Conservation (phyloP, 2,113 vertebrate genomes). For the Paraplagusia blochii region DNA sequence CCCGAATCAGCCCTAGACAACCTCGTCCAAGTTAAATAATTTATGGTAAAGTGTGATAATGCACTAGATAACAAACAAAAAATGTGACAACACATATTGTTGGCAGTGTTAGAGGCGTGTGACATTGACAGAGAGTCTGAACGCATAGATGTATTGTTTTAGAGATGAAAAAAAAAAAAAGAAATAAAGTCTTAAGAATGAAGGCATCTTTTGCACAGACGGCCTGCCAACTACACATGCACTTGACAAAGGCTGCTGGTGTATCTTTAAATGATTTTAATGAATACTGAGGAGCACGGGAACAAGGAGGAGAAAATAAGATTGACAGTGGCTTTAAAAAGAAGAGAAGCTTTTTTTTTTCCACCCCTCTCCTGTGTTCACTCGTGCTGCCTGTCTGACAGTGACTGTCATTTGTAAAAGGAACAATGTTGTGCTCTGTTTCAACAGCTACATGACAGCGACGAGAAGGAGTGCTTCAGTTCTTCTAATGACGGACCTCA, state of each 20-base stretch:
- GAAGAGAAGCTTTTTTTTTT: slow-evolving; percentile 64
- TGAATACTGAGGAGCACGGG: slow-evolving; percentile 66
- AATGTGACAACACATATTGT: slow-evolving; percentile 12
- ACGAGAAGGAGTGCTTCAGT: slow-evolving; percentile 71
- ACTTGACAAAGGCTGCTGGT: slow-evolving; percentile 68
- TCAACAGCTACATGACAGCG: slow-evolving; percentile 67
- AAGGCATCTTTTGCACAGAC: slow-evolving; percentile 66
- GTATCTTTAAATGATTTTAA: slow-evolving; percentile 77
- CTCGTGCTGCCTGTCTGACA: slow-evolving; percentile 72
- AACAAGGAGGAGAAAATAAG: slow-evolving; percentile 72
- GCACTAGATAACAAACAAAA: slow-evolving; percentile 35
- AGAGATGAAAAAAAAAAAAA: slow-evolving; percentile 37
- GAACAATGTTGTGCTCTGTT: slow-evolving; percentile 69
- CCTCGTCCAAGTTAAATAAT: no score
- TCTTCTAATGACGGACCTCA: slow-evolving; percentile 71
- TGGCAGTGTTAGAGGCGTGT: slow-evolving; percentile 17
- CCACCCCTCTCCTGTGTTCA: slow-evolving; percentile 30
- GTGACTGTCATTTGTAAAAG: slow-evolving; percentile 75
- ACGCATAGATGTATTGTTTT: slow-evolving; percentile 49
- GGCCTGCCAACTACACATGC: slow-evolving; percentile 69
- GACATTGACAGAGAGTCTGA: slow-evolving; percentile 45
- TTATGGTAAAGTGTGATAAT: slow-evolving; percentile 11
- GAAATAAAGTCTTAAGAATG: slow-evolving; percentile 54
- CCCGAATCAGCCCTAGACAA: no score
- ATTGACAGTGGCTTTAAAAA: slow-evolving; percentile 76